phyloP scores from a whole-genome alignment of 2,113 vertebrate genomes.

The Solea senegalensis region DNA sequence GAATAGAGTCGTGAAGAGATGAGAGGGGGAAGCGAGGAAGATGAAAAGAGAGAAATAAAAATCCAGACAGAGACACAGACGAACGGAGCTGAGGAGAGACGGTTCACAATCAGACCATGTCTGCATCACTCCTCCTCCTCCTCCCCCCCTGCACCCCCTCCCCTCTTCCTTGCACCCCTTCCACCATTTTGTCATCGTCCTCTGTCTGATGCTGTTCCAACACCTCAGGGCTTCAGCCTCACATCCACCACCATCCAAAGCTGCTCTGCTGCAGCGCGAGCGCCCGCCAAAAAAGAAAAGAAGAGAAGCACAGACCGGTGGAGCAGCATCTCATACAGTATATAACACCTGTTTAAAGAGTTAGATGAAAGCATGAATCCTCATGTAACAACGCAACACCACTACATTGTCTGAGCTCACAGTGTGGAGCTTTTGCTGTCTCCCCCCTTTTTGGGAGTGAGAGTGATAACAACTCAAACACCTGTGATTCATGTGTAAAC shows the following conservation, averaged over 20 bases:
- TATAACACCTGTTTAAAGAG: too few species aligned
- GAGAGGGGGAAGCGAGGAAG: background rate
- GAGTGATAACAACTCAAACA: too few species aligned
- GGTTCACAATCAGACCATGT: slow-evolving; percentile 51
- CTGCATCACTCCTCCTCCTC: slow-evolving; percentile 43
- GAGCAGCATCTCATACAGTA: too few species aligned
- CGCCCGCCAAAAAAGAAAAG: too few species aligned
- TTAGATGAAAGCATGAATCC: too few species aligned
- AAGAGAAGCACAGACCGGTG: too few species aligned
- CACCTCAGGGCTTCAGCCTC: slow-evolving; percentile 62
- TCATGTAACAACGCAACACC: too few species aligned
- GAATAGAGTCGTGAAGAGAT: background rate
- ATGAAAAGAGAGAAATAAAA: background rate
- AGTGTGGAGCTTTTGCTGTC: too few species aligned
- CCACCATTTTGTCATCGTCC: slow-evolving; percentile 71
- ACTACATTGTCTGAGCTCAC: too few species aligned
- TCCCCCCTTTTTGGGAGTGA: too few species aligned
- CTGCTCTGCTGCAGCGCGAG: background rate
- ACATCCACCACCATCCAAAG: slow-evolving; percentile 41
- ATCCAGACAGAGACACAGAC: background rate
- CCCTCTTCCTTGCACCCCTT: slow-evolving; percentile 29
- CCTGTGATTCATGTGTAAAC: too few species aligned
- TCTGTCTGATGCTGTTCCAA: slow-evolving; percentile 65
- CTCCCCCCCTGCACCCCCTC: background rate
- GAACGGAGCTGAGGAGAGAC: slow-evolving; percentile 16